Evolutionary conservation across 35 echinoderm and acorn worm species (phyloP), one percentile per base, ranked within the genome.

Genomic region (Ophiothrix spiculata): DNA sequence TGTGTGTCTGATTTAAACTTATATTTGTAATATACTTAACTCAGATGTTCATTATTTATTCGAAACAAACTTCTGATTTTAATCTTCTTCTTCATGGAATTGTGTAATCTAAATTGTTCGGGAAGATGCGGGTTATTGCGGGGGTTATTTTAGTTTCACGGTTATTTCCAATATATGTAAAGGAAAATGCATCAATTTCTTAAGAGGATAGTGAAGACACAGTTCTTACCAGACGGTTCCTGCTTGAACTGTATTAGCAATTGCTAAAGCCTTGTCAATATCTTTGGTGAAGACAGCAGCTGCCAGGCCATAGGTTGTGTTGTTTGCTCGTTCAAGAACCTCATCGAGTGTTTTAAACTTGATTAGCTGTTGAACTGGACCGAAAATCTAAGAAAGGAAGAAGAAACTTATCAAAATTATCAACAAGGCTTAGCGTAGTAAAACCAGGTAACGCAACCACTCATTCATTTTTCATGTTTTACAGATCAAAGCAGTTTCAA

Each of bases 341-440:
- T 93, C 91, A 38, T 89, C 79, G 40, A 89, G 23, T 15, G 74
- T 79, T 38, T 88, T 89, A 81, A 93, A 93, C 42, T 93, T 93
- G 3, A 93, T 29, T 19, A 93, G 64, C 39, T 88, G 86, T 77
- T 88, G 80, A 35, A 93, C 91, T 25, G 91, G 91, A 63, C 91
- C 91, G 85, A 93, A 93, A 38, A 93, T 93, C 91, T 93, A 54
- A n/a, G n/a, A n/a, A n/a, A n/a, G n/a, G n/a, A n/a, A n/a, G n/a
- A n/a, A n/a, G n/a, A n/a, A n/a, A n/a, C n/a, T n/a, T n/a, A n/a
- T n/a, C n/a, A n/a, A n/a, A n/a, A n/a, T n/a, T n/a, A n/a, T n/a
- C n/a, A n/a, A n/a, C n/a, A n/a, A n/a, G n/a, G n/a, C n/a, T n/a
- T n/a, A n/a, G n/a, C n/a, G n/a, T n/a, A n/a, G n/a, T n/a, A n/a